Base-by-base conservation (phyloP, 2,888 invertebrate species). In the Parnassius apollo region DNA sequence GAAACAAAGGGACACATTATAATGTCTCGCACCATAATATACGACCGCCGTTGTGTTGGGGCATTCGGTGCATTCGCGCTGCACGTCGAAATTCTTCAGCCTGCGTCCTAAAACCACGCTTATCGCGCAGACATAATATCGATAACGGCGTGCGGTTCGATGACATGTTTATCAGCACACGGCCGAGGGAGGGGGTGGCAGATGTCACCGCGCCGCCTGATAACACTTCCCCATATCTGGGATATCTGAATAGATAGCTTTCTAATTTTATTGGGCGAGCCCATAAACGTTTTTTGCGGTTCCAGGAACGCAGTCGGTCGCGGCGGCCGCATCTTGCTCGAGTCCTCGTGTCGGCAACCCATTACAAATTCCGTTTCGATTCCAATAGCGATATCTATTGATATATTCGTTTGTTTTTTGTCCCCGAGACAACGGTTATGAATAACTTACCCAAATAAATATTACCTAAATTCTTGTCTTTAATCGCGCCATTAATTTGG, bases 201-300 rank as follows among this genome's bases (percentile, higher is more conserved):
- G 49, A 51, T 48, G 54, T 46, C 62, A 57, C n/a, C 25, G 58
- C 63, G 61, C 65, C 65, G 62, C 63, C 70, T 69, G 68, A 68
- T 69, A 69, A 68, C 76, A 73, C 78, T 74, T 76, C 77, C 76
- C 77, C 78, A 75, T 82, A 78, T 78, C 83, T 75, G 75, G 78
- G 75, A 82, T 82, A 81, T 82, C 85, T 80, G 80, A 81, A 86
- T 85, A 85, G 82, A 84, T 85, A 82, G 73, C 75, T 76, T 76
- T 77, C 77, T 83, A 82, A 86, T 85, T 77, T 81, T 78, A 79
- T 78, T 73, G 73, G 69, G 69, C 67, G 59, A 67, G 65, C 65
- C 67, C 64, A 66, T 68, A 68, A 66, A 61, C 44, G 58, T 71
- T 76, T 74, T 73, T 73, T 70, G 72, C 70, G 69, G 67, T 70